These are phyloP conservation scores for Zhuqinia jingwanae DNA, from an alignment of 2,888 invertebrate genomes.

Conservation along the genomic window DNA sequence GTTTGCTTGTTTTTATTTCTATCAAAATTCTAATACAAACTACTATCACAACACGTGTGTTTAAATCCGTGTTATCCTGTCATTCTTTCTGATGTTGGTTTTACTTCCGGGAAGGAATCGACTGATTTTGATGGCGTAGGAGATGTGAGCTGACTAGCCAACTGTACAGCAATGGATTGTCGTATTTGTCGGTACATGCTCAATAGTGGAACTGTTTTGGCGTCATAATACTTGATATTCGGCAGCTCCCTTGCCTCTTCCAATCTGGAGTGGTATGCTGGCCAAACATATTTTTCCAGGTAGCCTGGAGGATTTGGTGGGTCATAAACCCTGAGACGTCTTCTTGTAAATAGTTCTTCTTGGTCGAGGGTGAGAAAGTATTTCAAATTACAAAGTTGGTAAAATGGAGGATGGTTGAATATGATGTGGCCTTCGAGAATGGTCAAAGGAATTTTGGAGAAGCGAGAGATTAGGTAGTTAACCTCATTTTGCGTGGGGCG, in stretches of 20 bases:
- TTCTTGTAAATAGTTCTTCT: constrained; percentile 86
- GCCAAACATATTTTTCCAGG: constrained; percentile 95
- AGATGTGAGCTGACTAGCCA: no score
- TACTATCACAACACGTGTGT: no score
- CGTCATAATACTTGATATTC: constrained; percentile 60
- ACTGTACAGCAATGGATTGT: constrained; percentile 10
- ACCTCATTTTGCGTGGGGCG: constrained; percentile 22
- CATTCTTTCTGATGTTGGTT: no score
- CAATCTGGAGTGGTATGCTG: constrained; percentile 85
- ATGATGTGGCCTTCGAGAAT: constrained; percentile 90
- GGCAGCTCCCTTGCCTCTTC: constrained; percentile 76
- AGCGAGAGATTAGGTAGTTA: background rate
- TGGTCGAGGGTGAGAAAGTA: constrained; percentile 88
- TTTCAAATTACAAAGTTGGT: constrained; percentile 86
- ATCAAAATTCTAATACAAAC: no score
- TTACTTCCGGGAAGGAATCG: no score
- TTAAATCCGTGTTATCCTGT: no score
- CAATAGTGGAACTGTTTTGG: constrained; percentile 48
- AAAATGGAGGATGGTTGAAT: constrained; percentile 86
- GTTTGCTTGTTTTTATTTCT: no score
- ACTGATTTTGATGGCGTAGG: no score
- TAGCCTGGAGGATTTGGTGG: constrained; percentile 94
- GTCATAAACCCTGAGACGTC: constrained; percentile 86
- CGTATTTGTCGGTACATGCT: constrained; percentile 56
- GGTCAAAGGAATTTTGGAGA: constrained; percentile 81